Conservation (phyloP, 2,888 invertebrate genomes). For the Heterodera filipjevi region DNA sequence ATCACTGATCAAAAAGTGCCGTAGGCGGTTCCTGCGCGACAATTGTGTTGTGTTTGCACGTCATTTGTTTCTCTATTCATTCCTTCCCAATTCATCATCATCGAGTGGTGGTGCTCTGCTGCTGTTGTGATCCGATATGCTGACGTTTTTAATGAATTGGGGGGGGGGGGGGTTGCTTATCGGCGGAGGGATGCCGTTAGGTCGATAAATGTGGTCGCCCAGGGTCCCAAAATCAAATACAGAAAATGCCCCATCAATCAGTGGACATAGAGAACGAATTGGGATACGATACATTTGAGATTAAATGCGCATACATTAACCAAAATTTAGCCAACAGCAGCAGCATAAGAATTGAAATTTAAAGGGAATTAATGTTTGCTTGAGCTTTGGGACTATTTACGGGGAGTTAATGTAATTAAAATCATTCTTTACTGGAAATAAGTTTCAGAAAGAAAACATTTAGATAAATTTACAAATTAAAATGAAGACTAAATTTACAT, state of each 20-base stretch:
- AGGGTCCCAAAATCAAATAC: not conserved
- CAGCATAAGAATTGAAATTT: too few species aligned
- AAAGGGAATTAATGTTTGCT: too few species aligned
- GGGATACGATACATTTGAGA: too few species aligned
- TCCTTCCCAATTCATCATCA: not conserved
- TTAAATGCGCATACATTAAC: too few species aligned
- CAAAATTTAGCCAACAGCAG: too few species aligned
- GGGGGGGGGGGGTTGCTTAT: not conserved
- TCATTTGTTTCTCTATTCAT: not conserved
- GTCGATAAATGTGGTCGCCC: not conserved
- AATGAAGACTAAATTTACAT: too few species aligned
- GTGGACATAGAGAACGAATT: too few species aligned
- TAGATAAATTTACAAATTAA: too few species aligned
- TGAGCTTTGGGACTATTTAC: too few species aligned
- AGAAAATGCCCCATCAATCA: not conserved
- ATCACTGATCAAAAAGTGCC: slow-evolving; percentile 3
- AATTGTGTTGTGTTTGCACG: slow-evolving; percentile 1
- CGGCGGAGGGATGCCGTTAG: not conserved
- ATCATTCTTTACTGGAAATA: too few species aligned
- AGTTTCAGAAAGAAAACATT: too few species aligned
- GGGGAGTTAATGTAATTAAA: too few species aligned
- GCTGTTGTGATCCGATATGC: not conserved
- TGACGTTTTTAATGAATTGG: not conserved
- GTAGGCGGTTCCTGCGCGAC: not conserved
- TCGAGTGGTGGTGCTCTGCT: not conserved